Percentiles rank a stretch among this genome's conserved stretches.
These are phyloP conservation scores for Heliconius eleuchia DNA, from an alignment of 1,140 invertebrate genomes.

Conservation along the genomic window DNA sequence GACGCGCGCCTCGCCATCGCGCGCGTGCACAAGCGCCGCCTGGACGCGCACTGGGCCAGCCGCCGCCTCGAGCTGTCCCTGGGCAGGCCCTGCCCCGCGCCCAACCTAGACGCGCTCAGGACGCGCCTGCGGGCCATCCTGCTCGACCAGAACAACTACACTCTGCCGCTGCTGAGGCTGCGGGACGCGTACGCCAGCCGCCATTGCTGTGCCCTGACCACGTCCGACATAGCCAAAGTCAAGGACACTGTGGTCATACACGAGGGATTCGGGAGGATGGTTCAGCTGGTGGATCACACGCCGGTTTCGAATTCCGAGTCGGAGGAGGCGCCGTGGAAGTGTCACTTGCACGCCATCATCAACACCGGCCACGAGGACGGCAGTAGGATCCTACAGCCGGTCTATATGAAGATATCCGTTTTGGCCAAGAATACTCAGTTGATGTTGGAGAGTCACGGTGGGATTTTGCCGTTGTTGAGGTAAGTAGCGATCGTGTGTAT, in stretches of 20 bases:
- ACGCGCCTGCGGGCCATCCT: constrained; percentile 73
- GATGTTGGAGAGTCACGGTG: constrained; percentile 81
- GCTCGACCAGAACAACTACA: constrained; percentile 86
- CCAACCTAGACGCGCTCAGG: constrained; percentile 84
- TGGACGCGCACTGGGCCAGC: constrained; percentile 84
- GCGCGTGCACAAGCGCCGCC: constrained; percentile 89
- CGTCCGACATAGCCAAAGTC: constrained; percentile 90
- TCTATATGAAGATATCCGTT: constrained; percentile 85
- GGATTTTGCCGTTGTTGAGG: constrained; percentile 70
- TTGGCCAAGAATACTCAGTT: constrained; percentile 85
- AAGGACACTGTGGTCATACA: constrained; percentile 83
- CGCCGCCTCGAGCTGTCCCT: constrained; percentile 90
- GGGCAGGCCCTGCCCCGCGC: constrained; percentile 84
- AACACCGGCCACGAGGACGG: constrained; percentile 82
- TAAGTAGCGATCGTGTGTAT: constrained; percentile 27
- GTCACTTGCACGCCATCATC: constrained; percentile 82
- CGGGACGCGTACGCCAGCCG: constrained; percentile 91
- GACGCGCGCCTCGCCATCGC: constrained; percentile 90
- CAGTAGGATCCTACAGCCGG: constrained; percentile 86
- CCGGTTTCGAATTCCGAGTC: constrained; percentile 61
- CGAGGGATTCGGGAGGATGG: constrained; percentile 84
- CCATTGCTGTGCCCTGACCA: constrained; percentile 88
- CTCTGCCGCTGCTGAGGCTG: constrained; percentile 89
- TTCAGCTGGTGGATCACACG: constrained; percentile 80
- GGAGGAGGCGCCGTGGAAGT: constrained; percentile 79